Evolutionary conservation across 2,888 invertebrate species (phyloP), one percentile per base, ranked within the genome.

Genomic region (Caenorhabditis wallacei): DNA sequence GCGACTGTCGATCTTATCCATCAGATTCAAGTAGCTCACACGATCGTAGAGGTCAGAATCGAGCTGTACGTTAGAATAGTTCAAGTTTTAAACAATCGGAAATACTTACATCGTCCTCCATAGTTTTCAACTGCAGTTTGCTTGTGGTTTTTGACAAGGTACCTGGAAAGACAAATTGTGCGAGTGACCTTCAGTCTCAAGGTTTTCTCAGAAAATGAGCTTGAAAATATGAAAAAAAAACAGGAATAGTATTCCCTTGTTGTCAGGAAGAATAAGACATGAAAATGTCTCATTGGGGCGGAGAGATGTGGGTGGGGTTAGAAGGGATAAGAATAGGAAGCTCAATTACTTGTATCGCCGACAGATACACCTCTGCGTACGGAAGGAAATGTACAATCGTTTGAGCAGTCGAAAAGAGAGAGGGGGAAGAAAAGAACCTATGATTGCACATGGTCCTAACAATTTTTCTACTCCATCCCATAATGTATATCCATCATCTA

Each of bases 41-140:
- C 87, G 86, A 75, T 89, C 89, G 59, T 88, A 88, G n/a, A 89
- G 85, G 80, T 89, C 89, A 10, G 86, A 84, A 79, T 89, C 89
- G 24, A 88, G 82, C 88, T 86, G 76, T 43, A 86, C 87, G 30
- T 30, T 30, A n/a, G 20, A 7, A 35, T 16, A 37, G 16, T 30
- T 54, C 35, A 8, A 11, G 37, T 20, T n/a, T 20, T 13, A 20
- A 48, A 16, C 24, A 56, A 16, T 48, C 30, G 30, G 20, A 26
- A 40, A 30, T 10, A 37, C 70, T 63, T 20, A 82, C 82, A 53
- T 82, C 82, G 16, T 82, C 82, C 51, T 82, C 82, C 82, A 82
- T 82, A n/a, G 54, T 72, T 54, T 72, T 78, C 40, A 78, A 35
- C 54, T 40, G 54, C 61, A 80, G 54, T 18, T 68, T 64, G 53